Evolutionary conservation across 2,888 invertebrate species (phyloP).

Genomic region (Phyllotreta cruciferae): DNA sequence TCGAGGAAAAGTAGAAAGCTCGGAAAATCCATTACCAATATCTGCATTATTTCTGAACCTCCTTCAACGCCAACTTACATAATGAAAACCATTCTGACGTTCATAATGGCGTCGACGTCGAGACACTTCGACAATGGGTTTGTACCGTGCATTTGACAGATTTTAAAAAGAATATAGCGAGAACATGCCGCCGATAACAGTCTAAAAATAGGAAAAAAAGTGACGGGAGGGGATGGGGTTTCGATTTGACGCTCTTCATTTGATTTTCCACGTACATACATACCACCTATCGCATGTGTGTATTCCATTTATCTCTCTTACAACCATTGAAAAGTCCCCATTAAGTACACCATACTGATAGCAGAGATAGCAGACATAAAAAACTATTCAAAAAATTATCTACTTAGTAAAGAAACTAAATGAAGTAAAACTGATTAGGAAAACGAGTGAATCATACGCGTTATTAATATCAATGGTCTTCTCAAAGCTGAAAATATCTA

Average conservation of each 20-base stretch:
- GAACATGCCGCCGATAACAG: slow-evolving; percentile 37
- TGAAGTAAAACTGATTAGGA: slow-evolving; percentile 31
- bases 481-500: slow-evolving; percentile 31
- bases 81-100: slow-evolving; percentile 58
- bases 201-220: slow-evolving; percentile 35
- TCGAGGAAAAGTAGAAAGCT: slow-evolving; percentile 53
- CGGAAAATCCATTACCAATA: slow-evolving; percentile 59
- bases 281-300: slow-evolving; percentile 18
- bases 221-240: slow-evolving; percentile 17
- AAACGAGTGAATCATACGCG: slow-evolving; percentile 32
- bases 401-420: slow-evolving; percentile 15
- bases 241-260: slow-evolving; percentile 11
- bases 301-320: background rate
- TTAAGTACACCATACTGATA: no score
- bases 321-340: no score
- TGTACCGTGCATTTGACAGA: slow-evolving; percentile 58
- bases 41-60: slow-evolving; percentile 59
- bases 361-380: no score
- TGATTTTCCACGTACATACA: slow-evolving; percentile 21
- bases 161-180: slow-evolving; percentile 54
- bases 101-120: slow-evolving; percentile 57
- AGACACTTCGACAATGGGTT: slow-evolving; percentile 56
- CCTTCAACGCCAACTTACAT: slow-evolving; percentile 59
- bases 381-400: no score
- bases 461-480: slow-evolving; percentile 34